Evolutionary conservation across 1,140 invertebrate species (phyloP).

Genomic region (Muscidifurax raptorellus): DNA sequence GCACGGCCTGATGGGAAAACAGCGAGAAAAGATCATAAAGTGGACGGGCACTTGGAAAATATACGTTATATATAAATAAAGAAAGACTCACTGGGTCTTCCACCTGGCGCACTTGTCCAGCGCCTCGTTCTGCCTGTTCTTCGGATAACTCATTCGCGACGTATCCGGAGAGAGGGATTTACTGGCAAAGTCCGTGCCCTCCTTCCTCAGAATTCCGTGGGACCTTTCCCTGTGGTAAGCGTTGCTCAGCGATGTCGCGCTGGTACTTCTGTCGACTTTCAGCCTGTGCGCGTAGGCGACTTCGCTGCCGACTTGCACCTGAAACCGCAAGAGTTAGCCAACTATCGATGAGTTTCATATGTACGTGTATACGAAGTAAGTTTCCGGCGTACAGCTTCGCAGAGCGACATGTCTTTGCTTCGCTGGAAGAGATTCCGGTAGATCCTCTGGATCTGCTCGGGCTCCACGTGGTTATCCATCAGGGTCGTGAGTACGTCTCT

Average conservation of each 20-base stretch:
- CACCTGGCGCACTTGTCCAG: constrained; percentile 9
- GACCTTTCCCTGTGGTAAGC: not conserved
- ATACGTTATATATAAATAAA: too few species aligned
- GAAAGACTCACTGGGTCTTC: not conserved
- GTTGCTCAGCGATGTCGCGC: not conserved
- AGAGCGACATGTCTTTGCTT: constrained; percentile 61
- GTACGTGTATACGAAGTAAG: too few species aligned
- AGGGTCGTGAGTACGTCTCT: constrained; percentile 66
- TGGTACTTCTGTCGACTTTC: constrained; percentile 17
- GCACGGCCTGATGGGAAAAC: too few species aligned
- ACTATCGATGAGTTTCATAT: not conserved
- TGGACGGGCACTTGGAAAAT: too few species aligned
- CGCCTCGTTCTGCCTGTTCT: not conserved
- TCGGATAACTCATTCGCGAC: not conserved
- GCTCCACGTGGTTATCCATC: constrained; percentile 66
- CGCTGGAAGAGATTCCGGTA: constrained; percentile 62
- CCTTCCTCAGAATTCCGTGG: constrained; percentile 37
- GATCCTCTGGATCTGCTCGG: constrained; percentile 65
- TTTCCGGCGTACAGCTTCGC: constrained; percentile 25
- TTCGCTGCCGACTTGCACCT: constrained; percentile 46
- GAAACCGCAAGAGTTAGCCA: not conserved
- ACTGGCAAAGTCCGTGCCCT: not conserved
- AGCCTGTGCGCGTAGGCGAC: constrained; percentile 2
- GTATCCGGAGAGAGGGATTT: not conserved
- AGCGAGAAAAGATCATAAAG: too few species aligned